These are phyloP conservation scores for Trachymyrmex cornetzi DNA, from an alignment of 1,140 invertebrate species.

Conservation along the genomic window DNA sequence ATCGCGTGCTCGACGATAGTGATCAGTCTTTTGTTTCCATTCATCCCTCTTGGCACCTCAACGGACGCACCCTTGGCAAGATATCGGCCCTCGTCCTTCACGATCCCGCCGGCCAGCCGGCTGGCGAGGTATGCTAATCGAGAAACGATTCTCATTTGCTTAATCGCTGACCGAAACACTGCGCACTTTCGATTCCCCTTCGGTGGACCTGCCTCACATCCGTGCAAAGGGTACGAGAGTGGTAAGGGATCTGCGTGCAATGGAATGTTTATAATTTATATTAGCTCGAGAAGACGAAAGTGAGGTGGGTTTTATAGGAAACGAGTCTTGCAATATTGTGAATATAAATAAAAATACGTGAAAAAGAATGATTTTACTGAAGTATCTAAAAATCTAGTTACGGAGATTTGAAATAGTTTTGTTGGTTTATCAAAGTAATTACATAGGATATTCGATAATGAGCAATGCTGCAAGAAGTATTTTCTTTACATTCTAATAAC, in stretches of 20 bases:
- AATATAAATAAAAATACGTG: not conserved
- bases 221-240: not conserved
- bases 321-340: not conserved
- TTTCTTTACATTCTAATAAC: too few relatives aligned
- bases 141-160: conserved; percentile 78
- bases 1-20: conserved; percentile 78
- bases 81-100: conserved; percentile 63
- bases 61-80: conserved; percentile 66
- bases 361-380: too few relatives aligned
- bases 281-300: not conserved
- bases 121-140: conserved; percentile 78
- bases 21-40: conserved; percentile 84
- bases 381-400: too few relatives aligned
- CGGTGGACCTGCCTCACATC: not conserved
- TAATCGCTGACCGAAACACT: conserved; percentile 72
- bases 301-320: not conserved
- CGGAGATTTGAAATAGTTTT: too few relatives aligned
- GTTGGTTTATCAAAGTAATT: too few relatives aligned
- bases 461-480: too few relatives aligned
- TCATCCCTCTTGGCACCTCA: conserved; percentile 82
- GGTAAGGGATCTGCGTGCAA: not conserved
- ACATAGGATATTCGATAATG: too few relatives aligned
- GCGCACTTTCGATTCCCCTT: conserved; percentile 39
- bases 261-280: conserved; percentile 32
- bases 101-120: conserved; percentile 69